These are phyloP conservation scores for Lonchura striata DNA, from an alignment of 2,113 vertebrate species.

Conservation along the genomic window DNA sequence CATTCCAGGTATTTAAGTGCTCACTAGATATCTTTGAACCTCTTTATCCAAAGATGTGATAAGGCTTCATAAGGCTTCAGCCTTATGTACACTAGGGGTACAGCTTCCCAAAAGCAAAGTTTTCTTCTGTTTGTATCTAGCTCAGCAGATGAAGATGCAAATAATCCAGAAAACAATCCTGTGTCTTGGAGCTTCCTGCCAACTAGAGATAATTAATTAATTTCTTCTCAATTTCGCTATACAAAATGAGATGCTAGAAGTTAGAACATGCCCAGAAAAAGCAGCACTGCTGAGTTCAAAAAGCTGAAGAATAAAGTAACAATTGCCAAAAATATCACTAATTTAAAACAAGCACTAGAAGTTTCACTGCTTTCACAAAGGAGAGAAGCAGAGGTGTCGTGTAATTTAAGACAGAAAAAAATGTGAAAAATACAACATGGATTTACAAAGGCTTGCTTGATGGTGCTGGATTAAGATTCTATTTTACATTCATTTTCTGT, in stretches of 20 bases:
- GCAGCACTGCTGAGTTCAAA: neutral
- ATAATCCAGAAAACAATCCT: neutral
- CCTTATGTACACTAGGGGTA: neutral
- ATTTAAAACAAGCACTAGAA: neutral
- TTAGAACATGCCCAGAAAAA: neutral
- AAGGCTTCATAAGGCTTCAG: accelerated
- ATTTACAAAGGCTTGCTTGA: neutral
- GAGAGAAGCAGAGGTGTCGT: neutral
- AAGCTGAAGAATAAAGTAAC: neutral
- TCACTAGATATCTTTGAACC: neutral
- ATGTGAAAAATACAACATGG: neutral
- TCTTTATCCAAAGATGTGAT: neutral
- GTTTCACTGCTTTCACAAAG: neutral
- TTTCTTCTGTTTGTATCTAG: neutral
- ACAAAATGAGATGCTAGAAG: neutral
- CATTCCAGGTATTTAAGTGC: neutral
- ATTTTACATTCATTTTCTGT: constrained; percentile 12
- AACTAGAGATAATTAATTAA: neutral
- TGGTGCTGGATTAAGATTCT: neutral
- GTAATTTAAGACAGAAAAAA: neutral
- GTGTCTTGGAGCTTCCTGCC: neutral
- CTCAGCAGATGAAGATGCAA: neutral
- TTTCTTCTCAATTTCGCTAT: neutral
- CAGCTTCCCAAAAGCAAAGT: neutral
- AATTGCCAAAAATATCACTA: neutral